Base-by-base conservation (phyloP, 2,797 vertebrate species). In the Lycodopsis pacificus region DNA sequence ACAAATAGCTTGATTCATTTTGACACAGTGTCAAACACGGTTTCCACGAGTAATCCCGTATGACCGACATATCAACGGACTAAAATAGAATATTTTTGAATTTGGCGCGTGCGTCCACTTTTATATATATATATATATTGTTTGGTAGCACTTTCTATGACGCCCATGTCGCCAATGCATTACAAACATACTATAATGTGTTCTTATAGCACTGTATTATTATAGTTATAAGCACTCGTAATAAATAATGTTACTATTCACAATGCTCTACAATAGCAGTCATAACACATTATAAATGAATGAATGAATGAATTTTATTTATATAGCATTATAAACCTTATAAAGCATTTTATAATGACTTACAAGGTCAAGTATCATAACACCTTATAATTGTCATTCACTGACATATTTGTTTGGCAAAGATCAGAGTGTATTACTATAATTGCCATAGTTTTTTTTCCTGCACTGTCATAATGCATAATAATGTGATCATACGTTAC, bases 11-110 rank as follows among this genome's bases (percentile, higher is more conserved):
- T 74, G 51, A 90, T 80, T 81, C 63, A 58, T 61, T 78, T 65
- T 59, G 85, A 91, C 81, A 77, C 56, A 5, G 22, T 76, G 83
- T 87, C 79, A 57, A 86, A 80, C 76, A 61, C 1, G 44, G 49
- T 85, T 59, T 59, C 44, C 22, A 51, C 6, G 17, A n/a, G 19
- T 63, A 65, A 86, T 34, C 59, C 11, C 1, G 15, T 30, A 58
- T 1, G 3, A 75, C 71, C 71, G 25, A 82, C 86, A 82, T 73
- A 75, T 79, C 32, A 70, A 46, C 58, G 15, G 83, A 77, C 62
- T 68, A 49, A 76, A 81, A 77, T 12, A 56, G 34, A 83, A 79
- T 56, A 56, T 61, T 32, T 51, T 42, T 17, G 4, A 32, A 73
- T 62, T 76, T 64, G 27, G 20, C 20, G 14, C 32, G 7, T 32